Evolutionary conservation across 2,888 invertebrate species (phyloP).

Genomic region (Eupithecia subumbrata): DNA sequence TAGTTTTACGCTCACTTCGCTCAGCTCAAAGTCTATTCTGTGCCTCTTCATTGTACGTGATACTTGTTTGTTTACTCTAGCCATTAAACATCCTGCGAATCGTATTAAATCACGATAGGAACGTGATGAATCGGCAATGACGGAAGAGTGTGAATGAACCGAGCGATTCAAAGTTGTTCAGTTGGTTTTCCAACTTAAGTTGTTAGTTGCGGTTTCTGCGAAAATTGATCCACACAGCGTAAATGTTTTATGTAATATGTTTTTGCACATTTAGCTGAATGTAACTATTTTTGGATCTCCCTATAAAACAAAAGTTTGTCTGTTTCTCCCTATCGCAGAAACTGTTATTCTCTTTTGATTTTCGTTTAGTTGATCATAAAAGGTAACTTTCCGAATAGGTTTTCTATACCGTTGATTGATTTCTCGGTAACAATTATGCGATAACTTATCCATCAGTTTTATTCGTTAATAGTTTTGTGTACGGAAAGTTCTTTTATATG

Average conservation of each 20-base stretch:
- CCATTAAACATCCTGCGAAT: background rate
- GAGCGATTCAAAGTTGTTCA: conserved; percentile 33
- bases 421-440: conserved; percentile 15
- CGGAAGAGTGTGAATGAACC: conserved; percentile 16
- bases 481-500: background rate
- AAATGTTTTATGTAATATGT: conserved; percentile 45
- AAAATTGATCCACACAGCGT: conserved; percentile 15
- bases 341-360: conserved; percentile 44
- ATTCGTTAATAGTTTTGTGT: background rate
- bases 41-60: background rate
- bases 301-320: conserved; percentile 46
- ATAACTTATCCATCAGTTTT: background rate
- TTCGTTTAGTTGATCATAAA: conserved; percentile 46
- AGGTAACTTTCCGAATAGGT: conserved; percentile 42
- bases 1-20: background rate
- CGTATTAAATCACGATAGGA: conserved; percentile 11
- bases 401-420: conserved; percentile 41
- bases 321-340: conserved; percentile 37
- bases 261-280: conserved; percentile 41
- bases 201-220: conserved; percentile 20
- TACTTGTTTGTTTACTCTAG: background rate
- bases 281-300: conserved; percentile 43
- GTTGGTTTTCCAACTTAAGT: conserved; percentile 28
- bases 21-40: background rate
- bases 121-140: conserved; percentile 12